phyloP scores from a whole-genome alignment of 2,113 vertebrate genomes.

The Hypomesus transpacificus region DNA sequence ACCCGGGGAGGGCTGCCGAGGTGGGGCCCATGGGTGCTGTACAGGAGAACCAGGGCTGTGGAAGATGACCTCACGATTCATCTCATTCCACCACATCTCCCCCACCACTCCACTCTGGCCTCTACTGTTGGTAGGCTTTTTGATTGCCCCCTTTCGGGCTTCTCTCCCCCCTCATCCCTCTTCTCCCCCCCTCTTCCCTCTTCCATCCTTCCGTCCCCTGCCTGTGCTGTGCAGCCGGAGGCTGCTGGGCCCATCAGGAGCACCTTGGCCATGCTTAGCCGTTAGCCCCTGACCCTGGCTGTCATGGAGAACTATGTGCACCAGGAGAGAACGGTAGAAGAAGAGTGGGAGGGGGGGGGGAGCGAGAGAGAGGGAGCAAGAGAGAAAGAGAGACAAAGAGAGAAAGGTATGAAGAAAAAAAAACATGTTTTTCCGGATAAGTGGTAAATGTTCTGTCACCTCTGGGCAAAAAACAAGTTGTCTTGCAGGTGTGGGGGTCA shows the following conservation, averaged over 20 bases:
- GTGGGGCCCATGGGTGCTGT: constrained; percentile 24
- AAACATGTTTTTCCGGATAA: constrained; percentile 8
- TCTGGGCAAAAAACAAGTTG: not conserved
- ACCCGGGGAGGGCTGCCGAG: constrained; percentile 5
- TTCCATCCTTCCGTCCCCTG: not conserved
- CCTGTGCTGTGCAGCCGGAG: not conserved
- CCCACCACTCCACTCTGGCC: not conserved
- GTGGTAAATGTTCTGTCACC: constrained; percentile 17
- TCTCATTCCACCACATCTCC: not conserved
- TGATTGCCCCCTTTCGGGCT: not conserved
- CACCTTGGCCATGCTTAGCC: constrained; percentile 2
- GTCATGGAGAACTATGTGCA: not conserved
- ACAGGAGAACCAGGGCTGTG: constrained; percentile 1
- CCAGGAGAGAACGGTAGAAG: not conserved
- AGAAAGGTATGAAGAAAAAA: not conserved
- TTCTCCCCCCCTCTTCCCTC: constrained; percentile 18
- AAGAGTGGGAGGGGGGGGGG: not conserved
- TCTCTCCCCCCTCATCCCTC: constrained; percentile 9
- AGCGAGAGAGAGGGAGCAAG: not conserved
- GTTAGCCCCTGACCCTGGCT: constrained; percentile 20
- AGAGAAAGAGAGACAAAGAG: not conserved
- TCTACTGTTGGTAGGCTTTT: not conserved
- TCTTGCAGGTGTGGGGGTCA: constrained; percentile 15
- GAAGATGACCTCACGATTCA: not conserved
- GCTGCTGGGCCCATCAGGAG: constrained; percentile 3